A percentile compares a stretch with the other conserved stretches of the same genome.
Conservation (phyloP, 2,888 invertebrate genomes). For the Epirrita christyi region DNA sequence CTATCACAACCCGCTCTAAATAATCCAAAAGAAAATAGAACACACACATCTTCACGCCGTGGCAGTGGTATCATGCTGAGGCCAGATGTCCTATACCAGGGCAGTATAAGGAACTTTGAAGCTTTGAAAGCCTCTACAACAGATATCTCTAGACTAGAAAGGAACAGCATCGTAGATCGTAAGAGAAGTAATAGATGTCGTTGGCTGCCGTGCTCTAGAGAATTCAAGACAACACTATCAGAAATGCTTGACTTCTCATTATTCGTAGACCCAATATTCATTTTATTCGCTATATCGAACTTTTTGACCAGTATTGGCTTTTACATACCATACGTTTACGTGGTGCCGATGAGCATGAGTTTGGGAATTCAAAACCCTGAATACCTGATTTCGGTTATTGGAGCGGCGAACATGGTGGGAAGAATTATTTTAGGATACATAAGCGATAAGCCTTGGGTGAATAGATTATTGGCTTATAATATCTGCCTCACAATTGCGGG, state of each 20-base stretch:
- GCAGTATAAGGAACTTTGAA: slow-evolving; percentile 86
- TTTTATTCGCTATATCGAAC: slow-evolving; percentile 96
- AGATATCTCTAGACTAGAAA: slow-evolving; percentile 54
- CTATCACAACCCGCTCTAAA: slow-evolving; percentile 89
- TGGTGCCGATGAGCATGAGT: slow-evolving; percentile 89
- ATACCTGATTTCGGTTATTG: slow-evolving; percentile 91
- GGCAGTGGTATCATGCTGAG: slow-evolving; percentile 92
- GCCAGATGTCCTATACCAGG: slow-evolving; percentile 95
- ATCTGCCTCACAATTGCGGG: slow-evolving; percentile 95
- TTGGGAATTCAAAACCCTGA: slow-evolving; percentile 86
- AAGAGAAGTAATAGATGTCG: slow-evolving; percentile 79
- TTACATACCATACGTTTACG: slow-evolving; percentile 96
- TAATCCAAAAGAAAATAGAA: slow-evolving; percentile 71
- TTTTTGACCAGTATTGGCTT: slow-evolving; percentile 98
- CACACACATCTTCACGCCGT: slow-evolving; percentile 65
- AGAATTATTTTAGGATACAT: slow-evolving; percentile 94
- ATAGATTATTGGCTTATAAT: slow-evolving; percentile 96
- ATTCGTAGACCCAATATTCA: slow-evolving; percentile 93
- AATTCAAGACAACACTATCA: slow-evolving; percentile 88
- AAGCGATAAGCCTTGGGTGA: slow-evolving; percentile 95
- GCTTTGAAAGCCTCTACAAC: slow-evolving; percentile 81
- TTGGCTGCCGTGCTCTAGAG: slow-evolving; percentile 87
- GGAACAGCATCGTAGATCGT: slow-evolving; percentile 69
- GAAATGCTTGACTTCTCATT: slow-evolving; percentile 95
- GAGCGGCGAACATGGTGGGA: slow-evolving; percentile 95